These are phyloP conservation scores for Phyllostomus discolor DNA, from an alignment of 2,113 vertebrate species.

Conservation along the genomic window DNA sequence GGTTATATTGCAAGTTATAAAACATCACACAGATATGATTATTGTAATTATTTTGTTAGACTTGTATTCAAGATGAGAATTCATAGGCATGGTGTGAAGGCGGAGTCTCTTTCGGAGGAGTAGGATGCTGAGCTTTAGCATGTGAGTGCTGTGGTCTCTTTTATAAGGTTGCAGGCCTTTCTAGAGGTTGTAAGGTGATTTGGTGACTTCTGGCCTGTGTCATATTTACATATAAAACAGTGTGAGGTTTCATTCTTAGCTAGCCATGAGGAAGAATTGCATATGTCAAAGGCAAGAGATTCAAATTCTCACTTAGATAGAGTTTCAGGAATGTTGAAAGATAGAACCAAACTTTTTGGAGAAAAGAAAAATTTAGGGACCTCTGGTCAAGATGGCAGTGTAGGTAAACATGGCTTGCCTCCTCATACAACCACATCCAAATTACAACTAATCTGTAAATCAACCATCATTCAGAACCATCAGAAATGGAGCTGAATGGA, in stretches of 20 bases:
- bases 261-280: not conserved
- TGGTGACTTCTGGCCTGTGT: not conserved
- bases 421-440: no score
- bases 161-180: not conserved
- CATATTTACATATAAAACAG: not conserved
- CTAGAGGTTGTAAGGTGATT: not conserved
- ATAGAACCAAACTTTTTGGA: not conserved
- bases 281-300: not conserved
- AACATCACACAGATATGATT: no score
- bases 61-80: not conserved
- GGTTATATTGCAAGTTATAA: not conserved
- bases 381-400: not conserved
- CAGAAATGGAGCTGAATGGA: no score
- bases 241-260: not conserved
- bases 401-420: no score
- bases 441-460: no score
- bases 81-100: not conserved
- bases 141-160: not conserved
- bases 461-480: no score
- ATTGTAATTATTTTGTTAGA: not conserved
- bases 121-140: not conserved
- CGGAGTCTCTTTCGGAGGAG: fast-evolving
- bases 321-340: not conserved
- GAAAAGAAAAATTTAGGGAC: not conserved
- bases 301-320: not conserved